Conservation (phyloP, 1,140 invertebrate species). For the Euura lappo region DNA sequence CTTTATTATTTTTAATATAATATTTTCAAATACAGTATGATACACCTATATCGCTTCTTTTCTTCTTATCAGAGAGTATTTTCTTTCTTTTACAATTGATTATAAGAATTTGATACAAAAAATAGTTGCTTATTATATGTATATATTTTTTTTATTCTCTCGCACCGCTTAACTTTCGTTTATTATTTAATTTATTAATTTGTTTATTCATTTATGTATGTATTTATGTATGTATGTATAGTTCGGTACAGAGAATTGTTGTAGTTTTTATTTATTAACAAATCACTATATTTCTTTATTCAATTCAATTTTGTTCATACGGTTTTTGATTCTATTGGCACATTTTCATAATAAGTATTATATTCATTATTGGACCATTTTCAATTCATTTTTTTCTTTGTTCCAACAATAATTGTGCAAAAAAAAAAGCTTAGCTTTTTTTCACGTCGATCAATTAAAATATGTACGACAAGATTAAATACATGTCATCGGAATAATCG, state of each 20-base stretch:
- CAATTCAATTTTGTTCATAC: background rate
- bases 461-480: no score
- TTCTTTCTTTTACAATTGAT: background rate
- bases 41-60: background rate
- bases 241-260: no score
- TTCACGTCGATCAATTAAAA: no score
- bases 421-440: no score
- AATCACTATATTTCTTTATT: background rate
- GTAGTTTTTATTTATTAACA: no score
- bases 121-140: constrained; percentile 4
- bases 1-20: background rate
- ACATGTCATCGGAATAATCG: no score
- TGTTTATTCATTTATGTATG: background rate
- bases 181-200: no score
- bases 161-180: background rate
- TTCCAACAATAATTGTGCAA: background rate
- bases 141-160: background rate
- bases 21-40: background rate
- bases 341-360: background rate
- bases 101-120: constrained; percentile 4
- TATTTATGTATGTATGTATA: background rate
- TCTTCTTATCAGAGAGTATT: background rate
- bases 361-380: background rate
- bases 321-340: constrained; percentile 3
- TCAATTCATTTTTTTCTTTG: background rate